Base-by-base conservation (phyloP, 1,140 invertebrate genomes). In the Hyles euphorbiae region DNA sequence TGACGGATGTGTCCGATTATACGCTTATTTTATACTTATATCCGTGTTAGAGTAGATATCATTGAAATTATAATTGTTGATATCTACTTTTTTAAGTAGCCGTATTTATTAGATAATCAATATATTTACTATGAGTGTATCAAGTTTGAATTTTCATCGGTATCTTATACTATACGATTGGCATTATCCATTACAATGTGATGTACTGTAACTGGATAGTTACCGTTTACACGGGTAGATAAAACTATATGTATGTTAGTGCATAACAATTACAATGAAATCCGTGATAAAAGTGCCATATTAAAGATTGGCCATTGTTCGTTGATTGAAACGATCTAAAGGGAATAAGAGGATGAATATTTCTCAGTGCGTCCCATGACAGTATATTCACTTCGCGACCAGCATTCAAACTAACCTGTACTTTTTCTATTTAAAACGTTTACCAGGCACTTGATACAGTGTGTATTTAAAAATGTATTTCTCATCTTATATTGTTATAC, bases 11-110 rank as follows among this genome's bases (percentile, higher is more conserved):
- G 74, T 88, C 85, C 83, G 83, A 74, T 76, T 76, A 86, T 88
- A 88, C 85, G 85, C 85, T 88, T 88, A 88, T 88, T 84, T 86
- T 87, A 84, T 83, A 83, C 78, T 76, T 77, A 78, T 83, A 80
- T 76, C 81, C 74, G 70, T 83, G 72, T 81, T 84, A 76, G 81
- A 76, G 69, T 81, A 74, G 76, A 68, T 81, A 76, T 76, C 67
- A 78, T 67, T 72, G 58, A 76, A 78, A 68, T 61, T 72, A 64
- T 75, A 67, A 71, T 71, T 81, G 74, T 80, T 81, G 72, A 71
- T 78, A 78, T 78, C 77, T 75, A 82, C 71, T 72, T 76, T 76
- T 73, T 73, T 70, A 77, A 69, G 64, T 84, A 82, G 72, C 70
- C 50, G 68, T 79, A 78, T 76, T 68, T 76, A 70, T 58, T 65